Evolutionary conservation across 2,888 invertebrate genomes (phyloP), one percentile per base, ranked within the genome.

Genomic region (Chrysolina haemoptera): DNA sequence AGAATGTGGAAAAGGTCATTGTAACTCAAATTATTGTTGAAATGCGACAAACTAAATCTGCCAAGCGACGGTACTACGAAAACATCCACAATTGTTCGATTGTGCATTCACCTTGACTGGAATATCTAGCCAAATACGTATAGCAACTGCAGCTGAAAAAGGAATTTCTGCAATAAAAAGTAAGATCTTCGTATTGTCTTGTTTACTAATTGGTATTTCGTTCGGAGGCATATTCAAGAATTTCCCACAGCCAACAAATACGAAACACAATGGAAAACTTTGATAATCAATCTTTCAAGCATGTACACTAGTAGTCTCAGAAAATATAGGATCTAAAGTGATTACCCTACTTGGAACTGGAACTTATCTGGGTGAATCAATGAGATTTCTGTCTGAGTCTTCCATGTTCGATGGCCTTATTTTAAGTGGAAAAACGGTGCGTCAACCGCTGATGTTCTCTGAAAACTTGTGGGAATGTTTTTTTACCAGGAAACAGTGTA

Each of bases 91-190:
- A 43, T 43, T 43, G 63, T 63, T 18, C 63, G 40, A 65, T 66
- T 66, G 66, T 50, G 50, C 50, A 50, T 48, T 50, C 67, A 53
- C 53, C 67, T 53, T 67, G 53, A 50, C 67, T 53, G 53, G 48
- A 67, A 67, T 67, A 67, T 67, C 67, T 67, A 67, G 8, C 67
- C 67, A 67, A 67, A 67, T 67, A 67, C 55, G 67, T 67, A 43
- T 40, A 16, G 50, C 53, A 53, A 53, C 53, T 67, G 9, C 20
- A 53, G 55, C 67, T 67, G 67, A 53, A 67, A 67, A 67, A 67
- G 67, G 53, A 67, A 40, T 67, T 27, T 53, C 40, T 67, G 40
- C 67, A 12, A 67, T 67, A 35, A 67, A 67, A 50, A 67, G 16
- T 18, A 48, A 48, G 48, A 66, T 66, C 66, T 50, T 66, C 22